These are phyloP conservation scores for Macropodus opercularis DNA, from an alignment of 2,797 vertebrate species.

Conservation along the genomic window DNA sequence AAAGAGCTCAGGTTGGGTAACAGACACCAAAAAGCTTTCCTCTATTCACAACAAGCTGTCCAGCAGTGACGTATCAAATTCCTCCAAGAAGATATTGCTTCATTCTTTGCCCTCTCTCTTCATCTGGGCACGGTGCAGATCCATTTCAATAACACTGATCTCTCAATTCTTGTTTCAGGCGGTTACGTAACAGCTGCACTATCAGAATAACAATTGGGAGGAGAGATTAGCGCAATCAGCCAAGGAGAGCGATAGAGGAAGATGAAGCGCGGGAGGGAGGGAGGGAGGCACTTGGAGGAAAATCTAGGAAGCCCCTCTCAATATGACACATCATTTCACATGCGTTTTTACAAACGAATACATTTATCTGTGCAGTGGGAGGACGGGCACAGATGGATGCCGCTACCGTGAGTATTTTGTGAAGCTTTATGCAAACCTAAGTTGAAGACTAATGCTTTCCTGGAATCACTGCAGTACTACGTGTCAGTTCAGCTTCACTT, in stretches of 20 bases:
- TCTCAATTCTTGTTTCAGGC: slow-evolving; percentile 66
- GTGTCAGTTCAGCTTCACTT: slow-evolving; percentile 51
- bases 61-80: slow-evolving; percentile 51
- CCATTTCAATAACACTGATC: slow-evolving; percentile 68
- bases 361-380: slow-evolving; percentile 32
- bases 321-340: slow-evolving; percentile 67
- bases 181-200: slow-evolving; percentile 74
- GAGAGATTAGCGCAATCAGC: slow-evolving; percentile 71
- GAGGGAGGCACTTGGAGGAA: slow-evolving; percentile 33
- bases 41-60: slow-evolving; percentile 44
- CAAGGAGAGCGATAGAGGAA: slow-evolving; percentile 56
- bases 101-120: slow-evolving; percentile 30
- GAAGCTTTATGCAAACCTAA: slow-evolving; percentile 35
- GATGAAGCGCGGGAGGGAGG: slow-evolving; percentile 15
- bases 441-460: slow-evolving; percentile 19
- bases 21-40: slow-evolving; percentile 45
- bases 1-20: slow-evolving; percentile 48
- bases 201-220: slow-evolving; percentile 79
- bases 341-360: slow-evolving; percentile 48
- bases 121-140: slow-evolving; percentile 60
- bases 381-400: slow-evolving; percentile 33
- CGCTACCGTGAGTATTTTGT: slow-evolving; percentile 20
- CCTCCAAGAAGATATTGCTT: slow-evolving; percentile 31
- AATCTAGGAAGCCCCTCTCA: slow-evolving; percentile 70
- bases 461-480: slow-evolving; percentile 55